Percentiles rank a stretch among this genome's conserved stretches.
Conservation (phyloP, 2,113 vertebrate species). For the Euleptes europaea region DNA sequence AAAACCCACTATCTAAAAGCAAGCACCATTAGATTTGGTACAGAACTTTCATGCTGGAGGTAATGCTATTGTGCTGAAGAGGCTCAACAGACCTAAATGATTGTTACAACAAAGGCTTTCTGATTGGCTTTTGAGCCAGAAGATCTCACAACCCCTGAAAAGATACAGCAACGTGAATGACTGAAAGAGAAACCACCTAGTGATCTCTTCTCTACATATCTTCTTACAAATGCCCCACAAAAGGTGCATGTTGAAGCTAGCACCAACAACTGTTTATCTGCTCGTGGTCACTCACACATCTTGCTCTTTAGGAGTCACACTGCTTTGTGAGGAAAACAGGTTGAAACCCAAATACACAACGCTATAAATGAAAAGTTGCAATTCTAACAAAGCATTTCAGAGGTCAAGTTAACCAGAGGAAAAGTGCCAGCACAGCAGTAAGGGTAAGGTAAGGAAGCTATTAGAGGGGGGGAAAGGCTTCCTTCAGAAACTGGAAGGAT, state of each 20-base stretch:
- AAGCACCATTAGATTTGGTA: background rate
- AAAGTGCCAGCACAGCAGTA: background rate
- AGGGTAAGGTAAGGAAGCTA: too few species aligned
- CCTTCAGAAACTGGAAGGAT: too few species aligned
- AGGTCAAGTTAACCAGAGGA: background rate
- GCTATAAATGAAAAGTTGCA: background rate
- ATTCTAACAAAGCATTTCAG: background rate
- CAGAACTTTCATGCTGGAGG: background rate
- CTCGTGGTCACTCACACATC: background rate
- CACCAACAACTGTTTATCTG: background rate
- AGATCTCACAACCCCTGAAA: background rate
- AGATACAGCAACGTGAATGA: too few species aligned
- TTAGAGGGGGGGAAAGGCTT: too few species aligned
- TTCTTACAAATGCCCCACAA: too few species aligned
- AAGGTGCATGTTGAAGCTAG: background rate
- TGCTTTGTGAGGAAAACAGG: background rate
- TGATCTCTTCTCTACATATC: background rate
- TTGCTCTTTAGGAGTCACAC: background rate
- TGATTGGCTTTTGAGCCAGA: background rate
- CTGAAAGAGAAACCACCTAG: too few species aligned
- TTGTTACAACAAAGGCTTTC: background rate
- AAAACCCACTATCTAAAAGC: too few species aligned
- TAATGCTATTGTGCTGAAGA: background rate
- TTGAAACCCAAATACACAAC: background rate
- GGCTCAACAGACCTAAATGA: background rate